Base-by-base conservation (phyloP, 2,888 invertebrate genomes). In the Troglohyphantes excavatus region DNA sequence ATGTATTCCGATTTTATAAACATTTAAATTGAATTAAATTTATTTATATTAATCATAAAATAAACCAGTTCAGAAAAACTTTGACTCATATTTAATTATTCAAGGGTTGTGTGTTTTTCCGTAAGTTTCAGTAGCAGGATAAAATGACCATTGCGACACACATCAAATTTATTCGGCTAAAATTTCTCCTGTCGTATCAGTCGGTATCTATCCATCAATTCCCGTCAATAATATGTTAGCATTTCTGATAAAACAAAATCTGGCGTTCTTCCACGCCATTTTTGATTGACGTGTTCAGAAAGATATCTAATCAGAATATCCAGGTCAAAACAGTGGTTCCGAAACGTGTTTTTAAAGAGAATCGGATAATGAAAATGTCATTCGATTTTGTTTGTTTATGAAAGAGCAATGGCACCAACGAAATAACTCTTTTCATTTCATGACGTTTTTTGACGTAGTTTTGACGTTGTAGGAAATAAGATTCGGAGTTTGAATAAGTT, bases 211-310 rank as follows among this genome's bases (percentile, higher is more conserved):
- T 53, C 53, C 53, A 17, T 53, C 17, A 53, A n/a, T 17, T 53
- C 17, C 53, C 17, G 17, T 17, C 53, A 53, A n/a, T 33, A n/a
- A 53, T 1, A 53, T 53, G 53, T 53, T 53, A 13, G n/a, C 53
- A 13, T 53, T 53, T 53, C n/a, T 11, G 53, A 53, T 53, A 53
- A 53, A 53, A 13, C 53, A 53, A 53, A 53, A n/a, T 5, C 53
- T 53, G 53, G 17, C 53, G 17, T 13, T n/a, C n/a, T 5, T 17
- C 11, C 53, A 39, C 39, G 7, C 13, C 39, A n/a, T n/a, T 53
- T 53, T 53, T 53, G 53, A 53, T 53, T 53, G 53, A 53, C 53
- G n/a, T n/a, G 53, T 53, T 53, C 53, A 53, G 53, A n/a, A 53
- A 2, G 53, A 53, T 53, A 53, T 53, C 53, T 13, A n/a, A 53